Base-by-base conservation (phyloP, 2,113 vertebrate species). In the Saguinus midas region DNA sequence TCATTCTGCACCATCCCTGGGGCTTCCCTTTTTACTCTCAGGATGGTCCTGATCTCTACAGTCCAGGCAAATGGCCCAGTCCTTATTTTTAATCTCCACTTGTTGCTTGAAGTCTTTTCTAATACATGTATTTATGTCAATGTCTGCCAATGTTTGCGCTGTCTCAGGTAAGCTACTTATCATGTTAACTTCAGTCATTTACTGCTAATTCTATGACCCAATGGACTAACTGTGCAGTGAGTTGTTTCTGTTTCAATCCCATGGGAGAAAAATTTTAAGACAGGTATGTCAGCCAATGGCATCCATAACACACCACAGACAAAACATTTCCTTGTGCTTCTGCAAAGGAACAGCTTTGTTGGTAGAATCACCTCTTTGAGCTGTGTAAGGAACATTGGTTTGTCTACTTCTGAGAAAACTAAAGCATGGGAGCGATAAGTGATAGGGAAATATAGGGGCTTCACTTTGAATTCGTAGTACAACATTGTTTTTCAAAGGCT, bases 381-480 rank as follows among this genome's bases (percentile, higher is more conserved):
- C 35, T 72, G 6, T 64, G 27, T 45, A 61, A 87, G 25, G 58
- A 45, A 72, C 9, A 8, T 13, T 16, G 20, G 61, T 73, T 75
- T 93, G 9, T 29, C 40, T 76, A 8, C 14, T 18, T 85, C 32
- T 52, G 87, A 96, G 64, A 80, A 96, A 85, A 92, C 11, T 3
- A 3, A 58, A 81, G 27, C 52, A 61, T 94, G 86, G 70, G 89
- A 96, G n/a, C 12, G 27, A 95, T 81, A n/a, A 97, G n/a, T 20
- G 29, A 93, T 76, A 37, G 27, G n/a, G 84, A 96, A 94, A 92
- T 45, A 64, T 37, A 37, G 52, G 64, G 45, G 72, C 58, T 82
- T 98, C 61, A 76, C 80, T 52, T 37, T 43, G 97, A 96, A 91
- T 94, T 96, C 96, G 58, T 85, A 84, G 37, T 68, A 89, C n/a